These are phyloP conservation scores for Cerastis rubricosa DNA, from an alignment of 2,888 invertebrate genomes.

Conservation along the genomic window DNA sequence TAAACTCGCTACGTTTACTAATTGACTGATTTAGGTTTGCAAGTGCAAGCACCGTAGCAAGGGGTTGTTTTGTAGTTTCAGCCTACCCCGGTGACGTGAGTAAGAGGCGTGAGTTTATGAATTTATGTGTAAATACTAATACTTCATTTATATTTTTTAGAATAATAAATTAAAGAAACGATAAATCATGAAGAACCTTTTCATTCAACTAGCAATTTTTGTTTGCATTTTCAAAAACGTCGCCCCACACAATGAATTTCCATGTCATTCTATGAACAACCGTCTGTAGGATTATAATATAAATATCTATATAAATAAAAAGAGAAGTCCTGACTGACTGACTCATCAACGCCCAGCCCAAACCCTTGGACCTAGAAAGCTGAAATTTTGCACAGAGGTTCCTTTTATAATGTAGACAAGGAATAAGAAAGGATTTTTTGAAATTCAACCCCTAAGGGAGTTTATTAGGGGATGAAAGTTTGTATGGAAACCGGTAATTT, in stretches of 20 bases:
- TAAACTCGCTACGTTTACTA: neutral
- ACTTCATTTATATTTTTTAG: neutral
- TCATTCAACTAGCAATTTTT: neutral
- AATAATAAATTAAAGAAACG: neutral
- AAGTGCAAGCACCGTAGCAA: neutral
- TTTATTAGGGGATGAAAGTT: too few relatives aligned
- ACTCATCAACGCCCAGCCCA: too few relatives aligned
- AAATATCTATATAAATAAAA: too few relatives aligned
- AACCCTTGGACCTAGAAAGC: too few relatives aligned
- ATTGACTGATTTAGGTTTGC: neutral
- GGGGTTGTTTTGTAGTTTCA: neutral
- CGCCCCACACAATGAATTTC: neutral
- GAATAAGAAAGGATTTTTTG: too few relatives aligned
- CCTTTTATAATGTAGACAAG: too few relatives aligned
- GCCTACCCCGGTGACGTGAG: neutral
- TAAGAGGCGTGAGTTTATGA: neutral
- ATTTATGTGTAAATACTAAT: neutral
- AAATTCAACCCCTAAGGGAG: too few relatives aligned
- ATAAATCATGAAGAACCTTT: neutral
- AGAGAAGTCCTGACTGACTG: too few relatives aligned
- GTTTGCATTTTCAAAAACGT: neutral
- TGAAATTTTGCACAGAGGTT: too few relatives aligned
- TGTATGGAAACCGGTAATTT: too few relatives aligned
- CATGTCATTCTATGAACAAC: neutral
- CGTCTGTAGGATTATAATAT: neutral